Base-by-base conservation (phyloP, 2,113 vertebrate species). In the Heliornis fulica region DNA sequence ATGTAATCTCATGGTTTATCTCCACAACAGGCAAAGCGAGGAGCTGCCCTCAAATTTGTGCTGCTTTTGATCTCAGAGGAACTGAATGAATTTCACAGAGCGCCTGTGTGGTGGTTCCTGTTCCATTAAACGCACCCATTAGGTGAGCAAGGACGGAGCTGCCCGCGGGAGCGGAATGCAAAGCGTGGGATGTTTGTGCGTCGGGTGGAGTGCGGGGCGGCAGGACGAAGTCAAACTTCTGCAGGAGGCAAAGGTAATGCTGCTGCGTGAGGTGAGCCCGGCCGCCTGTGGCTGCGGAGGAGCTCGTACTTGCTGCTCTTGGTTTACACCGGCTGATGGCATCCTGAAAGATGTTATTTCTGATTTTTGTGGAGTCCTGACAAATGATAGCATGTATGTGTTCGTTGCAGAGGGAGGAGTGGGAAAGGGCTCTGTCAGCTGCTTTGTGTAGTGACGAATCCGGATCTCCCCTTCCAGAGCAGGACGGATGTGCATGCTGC, bases 21-120 rank as follows among this genome's bases (percentile, higher is more conserved):
- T 97, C 72, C 29, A 22, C 76, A 77, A 57, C 68, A 88, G 71
- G 87, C 40, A n/a, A 74, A 89, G 65, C 70, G 83, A 54, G 84
- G 79, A 80, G 45, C 78, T 76, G 11, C 69, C 60, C 43, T 93
- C 63, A 89, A 94, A 88, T 75, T 10, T 88, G 23, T 81, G 51
- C 87, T 77, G 7, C 93, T 81, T 95, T 96, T 97, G 82, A 96
- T 93, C 92, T 91, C 63, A 13, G 93, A 75, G 54, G 51, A 77
- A n/a, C 45, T 38, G 56, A 89, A 90, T 59, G 66, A 50, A 68
- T 64, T 69, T 93, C 50, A 26, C 13, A 26, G 9, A 70, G 59
- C 7, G 26, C 45, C 53, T 93, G 66, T 80, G 76, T 40, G 88
- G 75, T 83, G 64, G 50, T 77, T 83, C n/a, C 2, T 65, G 75